These are phyloP conservation scores for Paramuricea clavata DNA, from an alignment of 92 coral and sea anemone genomes.

Conservation along the genomic window DNA sequence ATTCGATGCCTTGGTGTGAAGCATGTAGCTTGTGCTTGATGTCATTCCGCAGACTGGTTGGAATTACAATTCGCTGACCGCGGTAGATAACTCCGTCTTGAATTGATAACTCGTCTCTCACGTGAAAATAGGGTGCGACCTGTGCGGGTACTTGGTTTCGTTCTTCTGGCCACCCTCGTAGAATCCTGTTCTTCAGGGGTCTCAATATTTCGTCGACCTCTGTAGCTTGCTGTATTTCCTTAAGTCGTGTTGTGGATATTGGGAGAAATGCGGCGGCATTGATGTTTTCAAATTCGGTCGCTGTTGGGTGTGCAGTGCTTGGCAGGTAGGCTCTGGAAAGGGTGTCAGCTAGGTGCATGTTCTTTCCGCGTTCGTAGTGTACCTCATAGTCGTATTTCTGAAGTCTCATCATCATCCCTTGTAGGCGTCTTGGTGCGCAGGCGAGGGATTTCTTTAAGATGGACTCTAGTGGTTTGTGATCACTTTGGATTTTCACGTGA, in stretches of 20 bases:
- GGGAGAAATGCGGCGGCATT: constrained; percentile 47
- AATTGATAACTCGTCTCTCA: neutral
- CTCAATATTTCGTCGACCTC: neutral
- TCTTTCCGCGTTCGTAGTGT: constrained; percentile 33
- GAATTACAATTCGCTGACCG: neutral
- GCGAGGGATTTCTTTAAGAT: constrained; percentile 58
- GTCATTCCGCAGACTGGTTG: neutral
- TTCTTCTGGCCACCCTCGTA: constrained; percentile 26
- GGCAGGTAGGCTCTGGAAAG: constrained; percentile 54
- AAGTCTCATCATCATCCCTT: constrained; percentile 58
- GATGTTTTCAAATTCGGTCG: constrained; percentile 38
- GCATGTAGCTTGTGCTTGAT: neutral
- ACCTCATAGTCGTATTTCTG: constrained; percentile 57
- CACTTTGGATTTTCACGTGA: constrained; percentile 39
- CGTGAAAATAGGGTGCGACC: neutral
- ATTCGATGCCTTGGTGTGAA: neutral
- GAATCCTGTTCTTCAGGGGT: neutral
- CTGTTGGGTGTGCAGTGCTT: constrained; percentile 13
- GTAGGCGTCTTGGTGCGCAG: constrained; percentile 48
- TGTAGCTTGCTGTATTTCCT: constrained; percentile 46
- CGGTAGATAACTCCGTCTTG: neutral
- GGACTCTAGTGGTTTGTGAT: constrained; percentile 57
- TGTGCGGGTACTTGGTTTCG: neutral
- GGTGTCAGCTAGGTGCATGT: constrained; percentile 55
- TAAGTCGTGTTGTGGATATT: constrained; percentile 28